Evolutionary conservation across 2,797 vertebrate species (phyloP).

Genomic region (Myotis planiceps): DNA sequence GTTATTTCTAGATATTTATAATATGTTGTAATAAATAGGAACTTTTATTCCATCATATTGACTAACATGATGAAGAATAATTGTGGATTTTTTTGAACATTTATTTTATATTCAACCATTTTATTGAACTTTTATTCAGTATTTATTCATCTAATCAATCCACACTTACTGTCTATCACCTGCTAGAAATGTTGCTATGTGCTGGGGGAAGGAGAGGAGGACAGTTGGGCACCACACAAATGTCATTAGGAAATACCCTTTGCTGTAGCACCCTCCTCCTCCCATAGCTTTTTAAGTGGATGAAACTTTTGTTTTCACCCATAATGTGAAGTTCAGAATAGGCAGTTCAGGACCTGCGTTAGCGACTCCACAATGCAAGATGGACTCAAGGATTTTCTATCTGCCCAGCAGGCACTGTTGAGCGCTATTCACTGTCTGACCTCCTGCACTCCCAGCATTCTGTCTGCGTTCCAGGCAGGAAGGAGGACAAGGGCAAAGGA

Average conservation of each 20-base stretch:
- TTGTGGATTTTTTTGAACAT: background rate
- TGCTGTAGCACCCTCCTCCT: background rate
- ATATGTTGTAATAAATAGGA: background rate
- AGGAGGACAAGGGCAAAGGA: background rate
- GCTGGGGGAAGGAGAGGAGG: background rate
- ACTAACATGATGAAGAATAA: background rate
- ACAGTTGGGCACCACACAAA: background rate
- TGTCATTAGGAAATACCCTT: background rate
- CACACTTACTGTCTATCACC: background rate
- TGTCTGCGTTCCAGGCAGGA: background rate
- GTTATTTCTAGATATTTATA: conserved; percentile 17
- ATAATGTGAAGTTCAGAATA: background rate
- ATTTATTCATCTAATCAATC: background rate
- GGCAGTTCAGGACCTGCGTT: background rate
- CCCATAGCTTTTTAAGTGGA: background rate
- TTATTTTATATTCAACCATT: background rate
- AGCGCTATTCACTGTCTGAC: background rate
- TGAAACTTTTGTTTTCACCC: background rate
- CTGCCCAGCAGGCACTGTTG: background rate
- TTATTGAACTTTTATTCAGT: background rate
- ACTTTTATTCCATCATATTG: background rate
- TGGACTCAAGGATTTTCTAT: background rate
- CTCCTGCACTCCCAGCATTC: background rate
- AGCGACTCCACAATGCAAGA: background rate
- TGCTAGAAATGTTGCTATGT: background rate